These are phyloP conservation scores for Zaprionus inermis DNA, from an alignment of 1,140 invertebrate genomes.

Conservation along the genomic window DNA sequence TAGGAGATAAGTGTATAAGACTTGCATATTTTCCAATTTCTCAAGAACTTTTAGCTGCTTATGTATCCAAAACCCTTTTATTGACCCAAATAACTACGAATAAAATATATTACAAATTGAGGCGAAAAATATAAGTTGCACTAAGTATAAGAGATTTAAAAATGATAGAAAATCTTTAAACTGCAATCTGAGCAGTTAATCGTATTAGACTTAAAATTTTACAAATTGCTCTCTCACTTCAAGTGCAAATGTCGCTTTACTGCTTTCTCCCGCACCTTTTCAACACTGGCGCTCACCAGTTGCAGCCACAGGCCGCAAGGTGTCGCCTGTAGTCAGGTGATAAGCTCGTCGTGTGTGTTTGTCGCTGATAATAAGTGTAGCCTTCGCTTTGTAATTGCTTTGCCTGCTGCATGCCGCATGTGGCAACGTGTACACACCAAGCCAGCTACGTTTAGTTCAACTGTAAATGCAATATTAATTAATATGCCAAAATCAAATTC, in stretches of 20 bases:
- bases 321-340: constrained; percentile 6
- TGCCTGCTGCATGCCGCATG: background rate
- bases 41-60: background rate
- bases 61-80: background rate
- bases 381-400: constrained; percentile 8
- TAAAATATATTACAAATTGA: no score
- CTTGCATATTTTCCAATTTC: background rate
- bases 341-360: constrained; percentile 17
- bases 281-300: no score
- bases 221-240: background rate
- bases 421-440: background rate
- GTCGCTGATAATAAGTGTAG: constrained; percentile 19
- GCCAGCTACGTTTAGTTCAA: constrained; percentile 40
- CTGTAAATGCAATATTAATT: constrained; percentile 71
- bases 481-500: constrained; percentile 52
- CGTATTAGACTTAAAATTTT: no score
- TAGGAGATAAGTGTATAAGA: background rate
- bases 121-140: no score
- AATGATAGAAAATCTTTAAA: no score
- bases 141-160: no score
- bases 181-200: no score
- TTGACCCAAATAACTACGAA: no score
- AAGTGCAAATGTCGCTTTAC: background rate
- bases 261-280: background rate
- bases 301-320: background rate